Evolutionary conservation across 2,113 vertebrate species (phyloP).

Genomic region (Chiloscyllium plagiosum): DNA sequence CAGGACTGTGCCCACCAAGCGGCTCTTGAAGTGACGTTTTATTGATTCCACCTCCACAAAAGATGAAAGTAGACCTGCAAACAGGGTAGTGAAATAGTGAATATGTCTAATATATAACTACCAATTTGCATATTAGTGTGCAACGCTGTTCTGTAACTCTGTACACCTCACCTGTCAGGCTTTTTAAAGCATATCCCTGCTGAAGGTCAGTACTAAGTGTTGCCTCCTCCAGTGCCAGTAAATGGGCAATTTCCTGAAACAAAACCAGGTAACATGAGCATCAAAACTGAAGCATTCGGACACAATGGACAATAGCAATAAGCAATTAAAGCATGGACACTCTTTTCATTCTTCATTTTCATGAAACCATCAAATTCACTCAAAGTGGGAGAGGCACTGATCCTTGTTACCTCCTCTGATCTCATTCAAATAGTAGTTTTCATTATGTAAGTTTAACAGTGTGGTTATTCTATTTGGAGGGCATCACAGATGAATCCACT

Average conservation of each 20-base stretch:
- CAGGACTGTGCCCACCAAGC: constrained; percentile 89
- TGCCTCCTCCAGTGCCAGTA: constrained; percentile 90
- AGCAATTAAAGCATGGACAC: neutral
- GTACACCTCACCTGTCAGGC: constrained; percentile 76
- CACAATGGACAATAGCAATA: neutral
- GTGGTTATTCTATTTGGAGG: neutral
- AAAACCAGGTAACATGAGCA: constrained; percentile 35
- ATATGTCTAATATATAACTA: neutral
- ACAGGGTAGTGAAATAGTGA: neutral
- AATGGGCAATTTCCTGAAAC: constrained; percentile 86
- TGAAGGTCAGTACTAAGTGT: constrained; percentile 93
- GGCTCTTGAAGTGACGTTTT: constrained; percentile 93
- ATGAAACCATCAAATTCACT: neutral
- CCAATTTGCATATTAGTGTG: neutral
- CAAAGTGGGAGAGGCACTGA: neutral
- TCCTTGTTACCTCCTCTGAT: neutral
- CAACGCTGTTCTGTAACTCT: neutral
- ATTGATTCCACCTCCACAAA: constrained; percentile 98
- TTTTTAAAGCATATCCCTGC: constrained; percentile 96
- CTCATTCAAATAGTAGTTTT: neutral
- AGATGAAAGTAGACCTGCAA: constrained; percentile 83
- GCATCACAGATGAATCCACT: neutral
- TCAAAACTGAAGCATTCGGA: neutral
- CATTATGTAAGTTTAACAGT: neutral
- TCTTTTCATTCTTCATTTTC: neutral